phyloP scores from a whole-genome alignment of 2,113 vertebrate genomes.

The Tamias sibiricus region DNA sequence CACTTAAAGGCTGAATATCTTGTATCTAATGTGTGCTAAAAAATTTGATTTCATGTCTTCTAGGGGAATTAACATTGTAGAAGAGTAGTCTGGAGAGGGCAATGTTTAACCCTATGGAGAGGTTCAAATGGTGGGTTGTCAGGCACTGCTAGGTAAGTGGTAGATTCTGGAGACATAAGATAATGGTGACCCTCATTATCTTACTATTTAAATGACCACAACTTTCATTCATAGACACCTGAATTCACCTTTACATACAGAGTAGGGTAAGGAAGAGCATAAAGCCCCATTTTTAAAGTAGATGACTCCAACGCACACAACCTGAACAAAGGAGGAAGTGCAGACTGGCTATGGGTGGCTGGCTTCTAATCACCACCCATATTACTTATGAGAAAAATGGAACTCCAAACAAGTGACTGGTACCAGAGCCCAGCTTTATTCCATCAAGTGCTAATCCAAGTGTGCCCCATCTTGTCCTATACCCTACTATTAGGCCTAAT shows the following conservation, averaged over 20 bases:
- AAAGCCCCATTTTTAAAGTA: slow-evolving; percentile 23
- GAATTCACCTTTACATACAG: slow-evolving; percentile 12
- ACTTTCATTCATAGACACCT: neutral
- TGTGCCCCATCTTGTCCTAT: neutral
- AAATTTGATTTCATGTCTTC: slow-evolving; percentile 7
- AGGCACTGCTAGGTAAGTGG: neutral
- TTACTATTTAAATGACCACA: slow-evolving; percentile 29
- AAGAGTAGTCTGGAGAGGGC: neutral
- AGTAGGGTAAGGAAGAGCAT: neutral
- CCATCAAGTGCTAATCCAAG: neutral
- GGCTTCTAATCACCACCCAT: neutral
- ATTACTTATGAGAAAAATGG: no score
- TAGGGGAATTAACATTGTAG: slow-evolving; percentile 38
- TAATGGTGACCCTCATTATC: neutral
- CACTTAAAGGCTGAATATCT: neutral
- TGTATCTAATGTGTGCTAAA: slow-evolving; percentile 3
- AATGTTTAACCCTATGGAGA: slow-evolving; percentile 45
- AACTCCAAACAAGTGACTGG: no score
- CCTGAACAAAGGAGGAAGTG: neutral
- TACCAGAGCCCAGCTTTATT: neutral
- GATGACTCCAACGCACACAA: neutral
- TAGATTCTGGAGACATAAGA: neutral
- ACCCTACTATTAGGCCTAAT: neutral
- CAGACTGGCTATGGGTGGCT: neutral
- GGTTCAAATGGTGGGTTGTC: neutral